Base-by-base conservation (phyloP, 2,113 vertebrate species). In the Hassar affinis region DNA sequence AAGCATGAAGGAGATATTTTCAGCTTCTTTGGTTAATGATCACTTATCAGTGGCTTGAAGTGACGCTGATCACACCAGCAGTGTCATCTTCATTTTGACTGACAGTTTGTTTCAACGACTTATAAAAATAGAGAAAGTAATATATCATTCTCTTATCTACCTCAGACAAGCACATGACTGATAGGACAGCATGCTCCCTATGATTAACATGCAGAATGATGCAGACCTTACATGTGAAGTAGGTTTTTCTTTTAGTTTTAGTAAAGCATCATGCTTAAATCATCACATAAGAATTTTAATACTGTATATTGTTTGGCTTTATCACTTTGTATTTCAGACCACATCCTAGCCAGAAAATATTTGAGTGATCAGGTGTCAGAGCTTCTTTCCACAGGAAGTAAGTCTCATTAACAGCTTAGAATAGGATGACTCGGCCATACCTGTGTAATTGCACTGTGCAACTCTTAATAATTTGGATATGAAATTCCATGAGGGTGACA, bases 1-100 rank as follows among this genome's bases (percentile, higher is more conserved):
- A 79, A 82, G 68, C 74, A 80, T 9, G 62, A 62, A 76, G 71
- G 84, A 49, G 78, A 83, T 69, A 74, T 75, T 85, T 80, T 86
- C 68, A 82, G 64, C 25, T 33, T 14, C 74, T 79, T 57, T 80
- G 52, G 22, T 76, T 69, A 84, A 86, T 71, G 42, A 80, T 72
- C n/a, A 78, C 47, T 51, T 80, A 61, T 62, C 69, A 72, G 66
- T 62, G 76, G 42, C 62, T 80, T 51, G 22, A 49, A 54, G 35
- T 86, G 83, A 84, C 47, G 35, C 54, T 72, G 47, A 81, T 82
- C 57, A 71, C 75, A 71, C n/a, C 20, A 47, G 3, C 56, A 51
- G 56, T 62, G 71, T 62, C 71, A 38, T 52, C 27, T 17, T 62
- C 2, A 45, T 35, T 76, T 62, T 82, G 7, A 52, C 35, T 20